Percentiles rank a stretch among this genome's conserved stretches.
Evolutionary conservation across 2,797 vertebrate species (phyloP).

Genomic region (Melanotaenia nigrans): DNA sequence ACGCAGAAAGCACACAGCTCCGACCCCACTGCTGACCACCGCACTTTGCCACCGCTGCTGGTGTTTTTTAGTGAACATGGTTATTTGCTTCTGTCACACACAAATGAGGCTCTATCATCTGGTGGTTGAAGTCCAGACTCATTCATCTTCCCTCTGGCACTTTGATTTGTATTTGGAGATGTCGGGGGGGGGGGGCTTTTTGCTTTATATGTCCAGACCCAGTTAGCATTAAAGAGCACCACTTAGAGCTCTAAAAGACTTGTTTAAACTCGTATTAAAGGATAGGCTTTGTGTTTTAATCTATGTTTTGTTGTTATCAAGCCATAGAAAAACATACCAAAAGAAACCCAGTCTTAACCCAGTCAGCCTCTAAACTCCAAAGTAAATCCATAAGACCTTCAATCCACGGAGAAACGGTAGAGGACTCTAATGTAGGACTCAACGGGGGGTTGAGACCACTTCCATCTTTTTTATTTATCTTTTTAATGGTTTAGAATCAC

Average conservation of each 20-base stretch:
- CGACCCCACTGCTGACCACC: slow-evolving; percentile 34
- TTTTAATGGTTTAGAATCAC: no score
- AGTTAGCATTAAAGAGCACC: slow-evolving; percentile 57
- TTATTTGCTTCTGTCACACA: slow-evolving; percentile 62
- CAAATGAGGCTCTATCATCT: slow-evolving; percentile 53
- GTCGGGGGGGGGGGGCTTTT: slow-evolving; percentile 29
- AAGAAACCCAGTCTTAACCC: no score
- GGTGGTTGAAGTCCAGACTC: slow-evolving; percentile 38
- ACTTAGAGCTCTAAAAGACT: background rate
- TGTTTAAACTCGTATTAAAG: background rate
- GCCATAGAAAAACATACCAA: no score
- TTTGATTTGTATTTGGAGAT: slow-evolving; percentile 59
- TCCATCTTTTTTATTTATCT: no score
- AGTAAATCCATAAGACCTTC: no score
- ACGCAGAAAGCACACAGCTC: slow-evolving; percentile 39
- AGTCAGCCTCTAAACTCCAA: no score
- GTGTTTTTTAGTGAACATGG: slow-evolving; percentile 37
- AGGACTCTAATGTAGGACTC: no score
- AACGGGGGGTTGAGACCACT: no score
- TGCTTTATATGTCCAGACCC: slow-evolving; percentile 48
- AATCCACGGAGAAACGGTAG: no score
- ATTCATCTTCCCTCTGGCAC: slow-evolving; percentile 45
- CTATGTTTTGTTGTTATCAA: no score
- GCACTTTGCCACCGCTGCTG: slow-evolving; percentile 40
- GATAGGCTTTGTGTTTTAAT: background rate